Evolutionary conservation across 2,113 vertebrate genomes (phyloP), one percentile per base, ranked within the genome.

Genomic region (Thermophis baileyi): DNA sequence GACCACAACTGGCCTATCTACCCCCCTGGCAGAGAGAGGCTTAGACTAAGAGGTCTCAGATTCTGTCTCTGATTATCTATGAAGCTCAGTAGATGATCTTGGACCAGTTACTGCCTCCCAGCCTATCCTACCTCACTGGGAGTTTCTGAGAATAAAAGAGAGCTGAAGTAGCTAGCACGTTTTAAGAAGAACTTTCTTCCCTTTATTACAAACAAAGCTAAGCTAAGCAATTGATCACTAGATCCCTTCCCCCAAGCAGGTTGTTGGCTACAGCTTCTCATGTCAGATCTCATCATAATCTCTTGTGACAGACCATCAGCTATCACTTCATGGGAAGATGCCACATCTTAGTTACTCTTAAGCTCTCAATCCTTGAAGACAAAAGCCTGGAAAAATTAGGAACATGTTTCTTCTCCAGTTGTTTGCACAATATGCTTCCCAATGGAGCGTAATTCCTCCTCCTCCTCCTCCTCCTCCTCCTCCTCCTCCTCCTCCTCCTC

Each of bases 351-450:
- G 96, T 96, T 96, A 93, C 94, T 92, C 93, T 94, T 89, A 95
- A 96, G 90, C 92, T 81, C 81, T 93, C 96, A 93, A 93, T 96
- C 96, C 97, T 97, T 96, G 94, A 97, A 97, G 95, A 97, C 95
- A 94, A 97, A 97, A 97, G 96, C 97, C 96, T 96, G 95, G 94
- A 96, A 96, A 97, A 98, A 98, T 97, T 95, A 97, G 93, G 96
- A 97, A 96, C 97, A 96, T 87, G 94, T 97, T 97, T 97, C 94
- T 96, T 94, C 91, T 95, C 94, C 92, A 96, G 95, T 95, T 95
- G 94, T 93, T 92, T 87, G 92, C 74, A 96, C 95, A 97, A 95
- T 94, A 94, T 94, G 96, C 93, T 97, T 96, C 96, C 96, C 95
- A 96, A 94, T 94, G 93, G 95, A 97, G 97, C 46, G 92, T 94